These are phyloP conservation scores for Fragum whitleyi DNA, from an alignment of 2,888 invertebrate genomes.

Conservation along the genomic window DNA sequence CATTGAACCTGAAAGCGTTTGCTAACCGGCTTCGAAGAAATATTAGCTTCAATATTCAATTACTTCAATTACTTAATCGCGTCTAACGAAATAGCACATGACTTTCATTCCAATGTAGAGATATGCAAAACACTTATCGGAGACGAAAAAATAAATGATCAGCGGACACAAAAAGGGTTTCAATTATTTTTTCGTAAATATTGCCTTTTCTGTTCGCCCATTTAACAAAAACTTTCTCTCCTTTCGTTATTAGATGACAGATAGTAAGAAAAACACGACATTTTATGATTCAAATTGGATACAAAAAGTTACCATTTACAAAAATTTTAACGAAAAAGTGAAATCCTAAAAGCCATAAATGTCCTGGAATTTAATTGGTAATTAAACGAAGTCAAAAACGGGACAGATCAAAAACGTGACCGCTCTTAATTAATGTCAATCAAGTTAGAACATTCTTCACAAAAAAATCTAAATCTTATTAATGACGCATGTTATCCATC, in stretches of 20 bases:
- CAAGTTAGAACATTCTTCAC: constrained; percentile 1
- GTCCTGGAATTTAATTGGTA: constrained; percentile 24
- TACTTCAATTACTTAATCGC: too few relatives aligned
- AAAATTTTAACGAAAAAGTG: constrained; percentile 12
- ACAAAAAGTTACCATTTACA: constrained; percentile 1
- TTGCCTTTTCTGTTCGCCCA: too few relatives aligned
- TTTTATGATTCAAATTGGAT: constrained; percentile 8
- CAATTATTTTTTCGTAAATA: too few relatives aligned
- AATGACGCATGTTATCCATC: constrained; percentile 3
- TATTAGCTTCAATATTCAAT: too few relatives aligned
- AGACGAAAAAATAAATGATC: too few relatives aligned
- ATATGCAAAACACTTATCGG: too few relatives aligned
- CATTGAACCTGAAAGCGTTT: too few relatives aligned
- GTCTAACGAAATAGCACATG: too few relatives aligned
- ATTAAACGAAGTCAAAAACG: constrained; percentile 21
- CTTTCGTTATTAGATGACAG: constrained; percentile 3
- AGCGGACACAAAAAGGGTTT: too few relatives aligned
- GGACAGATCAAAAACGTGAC: constrained; percentile 35
- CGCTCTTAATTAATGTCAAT: constrained; percentile 47
- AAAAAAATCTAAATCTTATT: constrained; percentile 1
- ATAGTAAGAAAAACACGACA: neutral
- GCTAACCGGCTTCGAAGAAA: too few relatives aligned
- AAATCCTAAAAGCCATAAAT: constrained; percentile 7
- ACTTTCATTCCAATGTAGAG: too few relatives aligned
- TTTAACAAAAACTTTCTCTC: too few relatives aligned